phyloP scores from a whole-genome alignment of 2,888 invertebrate species.

The Nasonovia ribisnigri region DNA sequence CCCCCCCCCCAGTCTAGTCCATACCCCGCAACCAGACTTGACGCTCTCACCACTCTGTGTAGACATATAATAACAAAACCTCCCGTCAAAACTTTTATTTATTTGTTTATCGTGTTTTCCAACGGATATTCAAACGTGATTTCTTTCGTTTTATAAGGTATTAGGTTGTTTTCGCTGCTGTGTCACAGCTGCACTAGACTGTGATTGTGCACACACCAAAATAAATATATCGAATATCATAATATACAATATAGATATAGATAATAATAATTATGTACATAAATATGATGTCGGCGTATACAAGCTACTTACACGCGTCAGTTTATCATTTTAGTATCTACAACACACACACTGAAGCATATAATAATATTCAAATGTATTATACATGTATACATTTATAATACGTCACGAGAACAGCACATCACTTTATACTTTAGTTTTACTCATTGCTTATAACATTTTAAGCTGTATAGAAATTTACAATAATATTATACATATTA shows the following conservation, averaged over 20 bases:
- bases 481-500: not conserved
- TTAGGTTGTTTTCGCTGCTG: not conserved
- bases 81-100: constrained; percentile 26
- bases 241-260: not conserved
- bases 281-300: not conserved
- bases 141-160: not conserved
- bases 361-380: too few species aligned
- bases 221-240: not conserved
- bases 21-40: not conserved
- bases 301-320: not conserved
- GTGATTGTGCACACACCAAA: not conserved
- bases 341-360: not conserved
- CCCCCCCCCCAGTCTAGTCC: not conserved
- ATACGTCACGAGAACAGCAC: not conserved
- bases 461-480: not conserved
- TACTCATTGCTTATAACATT: not conserved
- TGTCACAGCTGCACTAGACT: not conserved
- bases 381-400: not conserved
- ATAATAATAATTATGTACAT: not conserved
- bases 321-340: not conserved
- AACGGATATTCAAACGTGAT: not conserved
- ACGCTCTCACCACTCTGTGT: not conserved
- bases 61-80: constrained; percentile 32
- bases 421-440: not conserved
- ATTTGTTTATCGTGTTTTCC: not conserved